phyloP scores from a whole-genome alignment of 2,797 vertebrate species.

The Phalloptychus januarius region DNA sequence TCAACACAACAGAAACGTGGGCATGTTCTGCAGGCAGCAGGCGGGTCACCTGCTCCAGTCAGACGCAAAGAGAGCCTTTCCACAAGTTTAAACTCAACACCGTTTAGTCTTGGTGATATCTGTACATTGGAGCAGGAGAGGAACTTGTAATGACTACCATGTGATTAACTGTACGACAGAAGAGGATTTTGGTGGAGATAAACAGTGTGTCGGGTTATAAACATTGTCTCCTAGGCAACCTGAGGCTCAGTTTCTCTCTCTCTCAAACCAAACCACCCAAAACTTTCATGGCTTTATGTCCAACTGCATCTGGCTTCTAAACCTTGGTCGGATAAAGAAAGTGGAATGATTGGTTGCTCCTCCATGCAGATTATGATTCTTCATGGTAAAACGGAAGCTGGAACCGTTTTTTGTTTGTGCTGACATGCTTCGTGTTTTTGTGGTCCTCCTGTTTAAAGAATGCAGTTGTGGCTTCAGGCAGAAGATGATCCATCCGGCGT shows the following conservation, averaged over 20 bases:
- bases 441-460: background rate
- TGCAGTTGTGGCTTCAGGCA: conserved; percentile 8
- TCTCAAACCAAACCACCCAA: conserved; percentile 40
- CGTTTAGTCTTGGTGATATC: conserved; percentile 22
- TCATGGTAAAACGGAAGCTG: conserved; percentile 61
- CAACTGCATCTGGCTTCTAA: conserved; percentile 46
- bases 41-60: conserved; percentile 51
- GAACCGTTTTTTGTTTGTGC: conserved; percentile 43
- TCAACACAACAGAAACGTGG: conserved; percentile 59
- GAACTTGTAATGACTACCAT: conserved; percentile 22
- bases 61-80: background rate
- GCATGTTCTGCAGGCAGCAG: conserved; percentile 20
- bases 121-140: conserved; percentile 27
- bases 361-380: conserved; percentile 86
- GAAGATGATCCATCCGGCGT: conserved; percentile 36
- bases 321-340: conserved; percentile 48
- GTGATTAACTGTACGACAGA: conserved; percentile 4
- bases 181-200: conserved; percentile 24
- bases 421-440: conserved; percentile 74
- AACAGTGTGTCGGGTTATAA: conserved; percentile 4
- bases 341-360: conserved; percentile 70
- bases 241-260: conserved; percentile 29
- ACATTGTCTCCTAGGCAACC: conserved; percentile 48
- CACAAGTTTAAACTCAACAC: conserved; percentile 2
- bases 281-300: conserved; percentile 59